Conservation (phyloP, 2,888 invertebrate species). For the Lydus trimaculatus region DNA sequence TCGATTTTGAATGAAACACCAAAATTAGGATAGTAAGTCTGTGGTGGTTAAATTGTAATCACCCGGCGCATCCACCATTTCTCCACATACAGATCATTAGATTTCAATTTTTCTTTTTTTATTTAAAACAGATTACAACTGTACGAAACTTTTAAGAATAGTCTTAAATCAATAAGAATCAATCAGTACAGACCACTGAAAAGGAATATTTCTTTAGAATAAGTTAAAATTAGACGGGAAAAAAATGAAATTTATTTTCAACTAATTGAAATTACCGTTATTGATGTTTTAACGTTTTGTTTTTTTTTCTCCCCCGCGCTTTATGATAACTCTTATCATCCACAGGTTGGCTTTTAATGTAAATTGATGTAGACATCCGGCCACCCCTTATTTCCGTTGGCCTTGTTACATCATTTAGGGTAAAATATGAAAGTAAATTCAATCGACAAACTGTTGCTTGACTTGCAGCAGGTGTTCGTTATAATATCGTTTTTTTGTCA, state of each 20-base stretch:
- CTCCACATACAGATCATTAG: no score
- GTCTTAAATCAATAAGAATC: no score
- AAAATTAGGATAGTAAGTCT: no score
- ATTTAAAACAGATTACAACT: no score
- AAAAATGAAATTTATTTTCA: not conserved
- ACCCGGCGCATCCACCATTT: not conserved
- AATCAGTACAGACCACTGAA: no score
- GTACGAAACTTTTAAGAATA: no score
- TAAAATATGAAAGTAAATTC: not conserved
- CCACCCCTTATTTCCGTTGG: not conserved
- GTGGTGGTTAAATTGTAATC: no score
- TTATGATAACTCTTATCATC: not conserved
- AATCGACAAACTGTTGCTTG: conserved; percentile 12
- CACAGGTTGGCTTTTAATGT: not conserved
- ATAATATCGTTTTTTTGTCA: not conserved
- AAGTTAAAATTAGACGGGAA: no score
- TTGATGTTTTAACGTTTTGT: not conserved
- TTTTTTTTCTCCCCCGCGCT: no score
- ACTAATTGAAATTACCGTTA: not conserved
- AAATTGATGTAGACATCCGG: not conserved
- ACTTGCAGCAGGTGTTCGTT: not conserved
- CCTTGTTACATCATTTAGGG: not conserved
- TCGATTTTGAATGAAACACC: no score
- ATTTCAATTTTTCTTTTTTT: no score
- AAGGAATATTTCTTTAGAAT: no score